These are phyloP conservation scores for Hypomecis atomaria DNA, from an alignment of 2,888 invertebrate species.

Conservation along the genomic window DNA sequence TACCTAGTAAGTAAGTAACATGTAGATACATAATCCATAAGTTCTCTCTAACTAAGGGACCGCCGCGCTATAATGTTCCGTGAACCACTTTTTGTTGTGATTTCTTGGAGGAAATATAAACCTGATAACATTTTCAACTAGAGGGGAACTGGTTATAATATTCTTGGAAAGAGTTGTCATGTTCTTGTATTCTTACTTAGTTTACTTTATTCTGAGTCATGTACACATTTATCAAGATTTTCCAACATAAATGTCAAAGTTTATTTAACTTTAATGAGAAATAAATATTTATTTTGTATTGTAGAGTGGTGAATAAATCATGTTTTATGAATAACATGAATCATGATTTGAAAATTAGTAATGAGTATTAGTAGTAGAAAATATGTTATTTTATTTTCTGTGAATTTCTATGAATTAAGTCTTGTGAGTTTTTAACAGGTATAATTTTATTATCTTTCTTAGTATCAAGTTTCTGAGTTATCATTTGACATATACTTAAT, in stretches of 20 bases:
- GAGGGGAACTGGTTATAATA: conserved; percentile 3
- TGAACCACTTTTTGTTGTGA: conserved; percentile 58
- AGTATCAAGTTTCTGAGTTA: no score
- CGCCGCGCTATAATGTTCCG: conserved; percentile 42
- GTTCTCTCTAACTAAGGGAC: conserved; percentile 1
- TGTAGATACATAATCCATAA: not conserved
- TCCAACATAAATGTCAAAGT: not conserved
- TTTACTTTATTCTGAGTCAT: conserved; percentile 1
- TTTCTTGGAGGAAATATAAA: conserved; percentile 37
- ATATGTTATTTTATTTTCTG: no score
- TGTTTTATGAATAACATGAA: not conserved
- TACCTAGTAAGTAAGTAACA: no score
- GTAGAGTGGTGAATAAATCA: conserved; percentile 2
- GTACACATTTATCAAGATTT: conserved; percentile 1
- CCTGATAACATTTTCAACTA: conserved; percentile 23
- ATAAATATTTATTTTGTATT: not conserved
- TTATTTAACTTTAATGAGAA: not conserved
- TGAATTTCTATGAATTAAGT: no score
- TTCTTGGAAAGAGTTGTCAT: conserved; percentile 16
- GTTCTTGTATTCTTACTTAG: not conserved
- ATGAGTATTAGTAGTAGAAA: no score
- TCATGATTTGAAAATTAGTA: not conserved
- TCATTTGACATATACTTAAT: no score
- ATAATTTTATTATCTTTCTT: no score
- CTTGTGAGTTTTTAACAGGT: no score